Base-by-base conservation (phyloP, 2,888 invertebrate genomes). In the Cerastis leucographa region DNA sequence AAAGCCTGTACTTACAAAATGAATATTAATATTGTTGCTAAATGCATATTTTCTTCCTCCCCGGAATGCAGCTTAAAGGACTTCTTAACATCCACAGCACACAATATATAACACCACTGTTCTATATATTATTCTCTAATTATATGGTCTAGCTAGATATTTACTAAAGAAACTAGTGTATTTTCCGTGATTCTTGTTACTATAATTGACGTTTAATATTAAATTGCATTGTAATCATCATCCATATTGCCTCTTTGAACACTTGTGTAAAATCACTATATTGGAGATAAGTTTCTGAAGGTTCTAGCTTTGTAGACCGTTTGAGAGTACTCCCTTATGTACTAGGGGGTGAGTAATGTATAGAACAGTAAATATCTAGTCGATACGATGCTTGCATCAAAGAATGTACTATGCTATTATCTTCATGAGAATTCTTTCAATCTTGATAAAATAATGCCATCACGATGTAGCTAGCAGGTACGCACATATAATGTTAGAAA, bases 31-130 rank as follows among this genome's bases (percentile, higher is more conserved):
- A 85, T 76, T 88, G 83, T 90, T 89, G 90, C 90, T 83, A 88
- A 89, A 87, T 75, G 85, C 85, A 86, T 86, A 90, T 91, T 91
- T 89, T 88, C 82, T 88, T 84, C 88, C 87, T 90, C 90, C 88
- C 91, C 85, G 96, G 96, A 96, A 96, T 96, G 96, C 96, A 96
- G 96, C 96, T 95, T 96, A 96, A 96, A 87, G 94, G 93, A 91
- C 89, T 90, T 92, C 91, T 93, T 93, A 93, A 94, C 92, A 89
- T 86, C 91, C 73, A 81, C 80, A 79, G 78, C 87, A 88, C 87
- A 82, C 78, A 82, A 81, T 80, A 81, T 76, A 73, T 78, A 83
- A 88, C 87, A 88, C 83, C 85, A 87, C 87, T 88, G 85, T 86
- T 88, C 83, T 88, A 87, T 88, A 87, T 85, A 88, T 88, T 87